A percentile compares a stretch with the other conserved stretches of the same genome.
Conservation (phyloP, 2,888 invertebrate genomes). For the Nemotelus pantherinus region DNA sequence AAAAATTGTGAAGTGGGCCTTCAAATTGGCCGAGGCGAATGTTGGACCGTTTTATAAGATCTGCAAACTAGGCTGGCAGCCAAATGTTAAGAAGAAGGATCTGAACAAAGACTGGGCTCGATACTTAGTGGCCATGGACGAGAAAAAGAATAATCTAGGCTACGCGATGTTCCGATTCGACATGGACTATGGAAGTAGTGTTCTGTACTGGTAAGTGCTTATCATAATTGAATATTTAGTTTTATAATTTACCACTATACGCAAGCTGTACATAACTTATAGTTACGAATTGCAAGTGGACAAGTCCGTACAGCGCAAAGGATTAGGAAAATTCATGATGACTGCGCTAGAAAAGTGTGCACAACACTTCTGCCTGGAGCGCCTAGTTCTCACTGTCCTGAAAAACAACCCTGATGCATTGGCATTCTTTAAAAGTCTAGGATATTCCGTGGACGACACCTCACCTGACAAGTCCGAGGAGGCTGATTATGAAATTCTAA, state of each 20-base stretch:
- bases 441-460: conserved; percentile 74
- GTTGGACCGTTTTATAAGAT: conserved; percentile 61
- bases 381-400: conserved; percentile 80
- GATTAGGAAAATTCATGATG: conserved; percentile 84
- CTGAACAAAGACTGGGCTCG: conserved; percentile 73
- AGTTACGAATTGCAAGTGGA: conserved; percentile 88
- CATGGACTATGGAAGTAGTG: conserved; percentile 73
- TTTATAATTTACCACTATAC: neutral
- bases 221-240: neutral
- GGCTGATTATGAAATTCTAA: conserved; percentile 73
- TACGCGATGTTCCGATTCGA: conserved; percentile 82
- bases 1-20: conserved; percentile 62
- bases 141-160: conserved; percentile 68
- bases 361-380: conserved; percentile 74
- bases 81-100: conserved; percentile 71
- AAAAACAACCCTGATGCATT: conserved; percentile 75
- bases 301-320: conserved; percentile 72
- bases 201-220: conserved; percentile 74
- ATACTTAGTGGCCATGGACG: conserved; percentile 69
- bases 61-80: conserved; percentile 72
- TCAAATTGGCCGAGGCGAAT: conserved; percentile 63
- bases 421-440: conserved; percentile 75
- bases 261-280: conserved; percentile 49
- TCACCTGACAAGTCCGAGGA: conserved; percentile 71
- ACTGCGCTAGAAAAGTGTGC: conserved; percentile 78